Percentiles rank a stretch among this genome's conserved stretches.
phyloP scores from a whole-genome alignment of 2,888 invertebrate species.

The Liopterus haemorrhoidalis region DNA sequence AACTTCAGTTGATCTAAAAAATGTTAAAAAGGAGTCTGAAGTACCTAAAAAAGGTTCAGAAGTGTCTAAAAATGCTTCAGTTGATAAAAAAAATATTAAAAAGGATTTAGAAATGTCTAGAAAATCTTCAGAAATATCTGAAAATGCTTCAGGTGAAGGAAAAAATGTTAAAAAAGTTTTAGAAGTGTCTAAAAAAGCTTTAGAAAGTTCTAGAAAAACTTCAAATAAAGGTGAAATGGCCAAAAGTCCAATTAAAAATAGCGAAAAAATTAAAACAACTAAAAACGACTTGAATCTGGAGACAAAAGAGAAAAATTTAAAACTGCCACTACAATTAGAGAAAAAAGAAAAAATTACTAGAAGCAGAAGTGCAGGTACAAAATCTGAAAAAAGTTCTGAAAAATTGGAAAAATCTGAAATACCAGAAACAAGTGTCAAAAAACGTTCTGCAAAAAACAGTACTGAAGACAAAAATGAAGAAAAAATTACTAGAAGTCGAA shows the following conservation, averaged over 20 bases:
- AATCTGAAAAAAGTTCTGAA: background rate
- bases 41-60: slow-evolving; percentile 35
- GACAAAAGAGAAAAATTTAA: background rate
- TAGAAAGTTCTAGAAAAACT: slow-evolving; percentile 27
- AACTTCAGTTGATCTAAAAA: slow-evolving; percentile 5
- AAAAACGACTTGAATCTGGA: background rate
- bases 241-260: background rate
- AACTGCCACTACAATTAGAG: slow-evolving; percentile 1
- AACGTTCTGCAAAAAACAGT: slow-evolving; percentile 18
- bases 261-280: background rate
- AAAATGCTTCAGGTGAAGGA: slow-evolving; percentile 2
- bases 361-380: background rate
- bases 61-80: slow-evolving; percentile 29
- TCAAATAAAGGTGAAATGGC: slow-evolving; percentile 24
- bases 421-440: slow-evolving; percentile 9
- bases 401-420: slow-evolving; percentile 6
- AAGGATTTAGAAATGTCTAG: slow-evolving; percentile 12
- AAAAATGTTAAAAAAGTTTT: slow-evolving; percentile 2
- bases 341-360: slow-evolving; percentile 15
- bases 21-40: slow-evolving; percentile 5
- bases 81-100: slow-evolving; percentile 22
- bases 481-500: slow-evolving; percentile 6
- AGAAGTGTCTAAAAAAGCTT: slow-evolving; percentile 34
- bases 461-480: slow-evolving; percentile 14
- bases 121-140: slow-evolving; percentile 5